Evolutionary conservation across 2,113 vertebrate genomes (phyloP).

Genomic region (Empidonax alnorum): DNA sequence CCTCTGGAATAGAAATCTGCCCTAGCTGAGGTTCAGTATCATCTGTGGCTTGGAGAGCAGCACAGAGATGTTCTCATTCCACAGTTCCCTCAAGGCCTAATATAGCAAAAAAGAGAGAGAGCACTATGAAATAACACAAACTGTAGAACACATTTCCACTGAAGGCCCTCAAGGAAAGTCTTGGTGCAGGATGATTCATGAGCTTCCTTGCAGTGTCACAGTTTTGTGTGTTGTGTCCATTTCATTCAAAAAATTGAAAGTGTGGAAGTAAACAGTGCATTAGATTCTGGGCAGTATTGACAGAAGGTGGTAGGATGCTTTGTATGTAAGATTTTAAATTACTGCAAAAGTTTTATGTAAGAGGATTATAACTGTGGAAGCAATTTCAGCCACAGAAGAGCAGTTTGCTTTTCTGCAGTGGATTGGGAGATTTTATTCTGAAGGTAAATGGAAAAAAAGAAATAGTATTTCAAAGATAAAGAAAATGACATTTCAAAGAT

Average conservation of each 20-base stretch:
- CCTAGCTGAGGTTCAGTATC: not conserved
- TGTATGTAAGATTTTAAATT: slow-evolving; percentile 18
- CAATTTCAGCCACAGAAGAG: not conserved
- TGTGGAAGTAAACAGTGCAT: not conserved
- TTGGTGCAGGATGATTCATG: not conserved
- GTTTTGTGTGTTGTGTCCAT: not conserved
- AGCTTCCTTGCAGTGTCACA: not conserved
- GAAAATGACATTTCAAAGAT: not conserved
- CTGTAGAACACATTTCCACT: not conserved
- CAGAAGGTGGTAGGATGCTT: not conserved
- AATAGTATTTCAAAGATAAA: not conserved
- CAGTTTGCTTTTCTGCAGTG: not conserved
- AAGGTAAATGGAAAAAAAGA: not conserved
- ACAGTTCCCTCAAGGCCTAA: not conserved
- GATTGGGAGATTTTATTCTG: not conserved
- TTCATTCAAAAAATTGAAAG: not conserved
- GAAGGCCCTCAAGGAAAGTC: not conserved
- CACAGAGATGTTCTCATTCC: not conserved
- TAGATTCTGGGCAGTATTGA: not conserved
- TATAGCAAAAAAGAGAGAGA: not conserved
- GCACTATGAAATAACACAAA: not conserved
- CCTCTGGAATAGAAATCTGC: not conserved
- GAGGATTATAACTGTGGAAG: not conserved
- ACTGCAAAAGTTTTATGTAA: not conserved
- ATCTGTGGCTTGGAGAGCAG: not conserved